Conservation (phyloP, 1,140 invertebrate genomes). For the Drosophila setifemur region DNA sequence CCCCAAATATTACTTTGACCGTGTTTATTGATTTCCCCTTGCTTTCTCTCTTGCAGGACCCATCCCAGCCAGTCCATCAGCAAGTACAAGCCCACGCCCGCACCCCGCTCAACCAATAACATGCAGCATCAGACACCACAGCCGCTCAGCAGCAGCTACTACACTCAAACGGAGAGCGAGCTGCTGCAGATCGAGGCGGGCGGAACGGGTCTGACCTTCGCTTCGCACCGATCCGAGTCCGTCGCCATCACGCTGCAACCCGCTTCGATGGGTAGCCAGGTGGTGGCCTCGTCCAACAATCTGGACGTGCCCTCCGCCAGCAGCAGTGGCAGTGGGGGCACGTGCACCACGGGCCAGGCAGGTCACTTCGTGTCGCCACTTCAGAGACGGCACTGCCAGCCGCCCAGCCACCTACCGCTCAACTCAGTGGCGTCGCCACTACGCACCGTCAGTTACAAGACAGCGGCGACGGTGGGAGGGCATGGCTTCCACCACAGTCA, state of each 20-base stretch:
- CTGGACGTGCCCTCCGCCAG: slow-evolving; percentile 59
- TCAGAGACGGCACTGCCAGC: slow-evolving; percentile 75
- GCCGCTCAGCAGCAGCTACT: slow-evolving; percentile 75
- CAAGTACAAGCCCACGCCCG: slow-evolving; percentile 66
- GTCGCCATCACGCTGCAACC: slow-evolving; percentile 19
- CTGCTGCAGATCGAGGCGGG: slow-evolving; percentile 74
- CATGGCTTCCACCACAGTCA: slow-evolving; percentile 66
- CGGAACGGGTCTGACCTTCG: slow-evolving; percentile 45
- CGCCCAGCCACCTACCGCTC: slow-evolving; percentile 72
- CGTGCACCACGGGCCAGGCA: slow-evolving; percentile 36
- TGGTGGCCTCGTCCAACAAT: slow-evolving; percentile 44
- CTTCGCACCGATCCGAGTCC: slow-evolving; percentile 17
- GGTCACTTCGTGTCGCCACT: slow-evolving; percentile 72
- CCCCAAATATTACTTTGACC: too few relatives aligned
- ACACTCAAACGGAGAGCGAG: slow-evolving; percentile 80
- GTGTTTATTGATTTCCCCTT: slow-evolving; percentile 5
- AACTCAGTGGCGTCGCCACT: slow-evolving; percentile 75
- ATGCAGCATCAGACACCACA: slow-evolving; percentile 75
- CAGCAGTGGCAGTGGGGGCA: slow-evolving; percentile 50
- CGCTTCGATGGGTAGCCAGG: slow-evolving; percentile 5
- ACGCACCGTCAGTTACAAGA: slow-evolving; percentile 70
- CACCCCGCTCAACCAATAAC: slow-evolving; percentile 47
- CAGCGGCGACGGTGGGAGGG: slow-evolving; percentile 52
- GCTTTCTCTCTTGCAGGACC: slow-evolving; percentile 24
- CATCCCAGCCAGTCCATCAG: slow-evolving; percentile 3